A percentile compares a stretch with the other conserved stretches of the same genome.
These are phyloP conservation scores for Myotis davidii DNA, from an alignment of 2,113 vertebrate genomes.

Conservation along the genomic window DNA sequence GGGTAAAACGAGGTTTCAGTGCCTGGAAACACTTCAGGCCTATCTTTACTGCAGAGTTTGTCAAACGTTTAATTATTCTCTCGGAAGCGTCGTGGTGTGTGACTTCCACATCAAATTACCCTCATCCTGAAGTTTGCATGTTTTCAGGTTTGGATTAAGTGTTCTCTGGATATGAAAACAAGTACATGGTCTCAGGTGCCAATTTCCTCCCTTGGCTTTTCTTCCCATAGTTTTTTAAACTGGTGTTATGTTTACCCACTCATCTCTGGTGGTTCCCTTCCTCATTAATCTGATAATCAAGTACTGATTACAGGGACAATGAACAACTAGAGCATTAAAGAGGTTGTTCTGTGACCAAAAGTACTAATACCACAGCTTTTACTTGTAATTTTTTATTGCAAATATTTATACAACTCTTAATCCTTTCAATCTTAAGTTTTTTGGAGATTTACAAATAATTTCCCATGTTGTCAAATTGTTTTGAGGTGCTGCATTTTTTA, in stretches of 20 bases:
- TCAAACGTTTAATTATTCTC: background rate
- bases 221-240: background rate
- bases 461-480: background rate
- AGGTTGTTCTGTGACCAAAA: background rate
- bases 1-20: background rate
- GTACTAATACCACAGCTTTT: background rate
- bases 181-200: background rate
- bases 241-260: background rate
- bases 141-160: background rate
- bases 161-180: background rate
- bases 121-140: background rate
- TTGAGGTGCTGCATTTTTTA: background rate
- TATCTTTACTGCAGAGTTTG: background rate
- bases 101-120: background rate
- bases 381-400: background rate
- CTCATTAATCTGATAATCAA: conserved; percentile 7
- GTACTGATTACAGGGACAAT: background rate
- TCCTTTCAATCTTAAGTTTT: conserved; percentile 39
- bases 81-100: background rate
- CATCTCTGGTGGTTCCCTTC: background rate
- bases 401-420: background rate
- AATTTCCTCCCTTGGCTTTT: background rate
- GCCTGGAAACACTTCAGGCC: background rate
- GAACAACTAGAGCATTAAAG: background rate
- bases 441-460: background rate